phyloP scores from a whole-genome alignment of 2,888 invertebrate species.

The Pachymerium ferrugineum region DNA sequence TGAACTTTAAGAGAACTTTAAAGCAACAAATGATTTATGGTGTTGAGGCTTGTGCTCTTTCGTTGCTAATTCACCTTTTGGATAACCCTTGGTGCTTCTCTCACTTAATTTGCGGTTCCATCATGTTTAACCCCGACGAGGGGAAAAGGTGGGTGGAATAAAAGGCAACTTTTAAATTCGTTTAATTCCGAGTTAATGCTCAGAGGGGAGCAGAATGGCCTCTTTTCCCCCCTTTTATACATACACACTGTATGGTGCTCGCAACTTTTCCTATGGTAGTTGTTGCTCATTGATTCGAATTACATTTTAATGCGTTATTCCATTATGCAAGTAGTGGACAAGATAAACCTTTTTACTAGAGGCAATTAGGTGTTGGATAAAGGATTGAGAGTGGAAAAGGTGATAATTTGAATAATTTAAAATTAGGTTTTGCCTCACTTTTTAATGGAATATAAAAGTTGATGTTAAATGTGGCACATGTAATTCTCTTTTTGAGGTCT shows the following conservation, averaged over 20 bases:
- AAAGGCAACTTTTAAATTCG: constrained; percentile 10
- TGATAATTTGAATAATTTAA: no score
- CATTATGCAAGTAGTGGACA: neutral
- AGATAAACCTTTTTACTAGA: neutral
- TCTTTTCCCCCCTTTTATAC: neutral
- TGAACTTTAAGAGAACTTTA: neutral
- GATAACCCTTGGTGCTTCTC: constrained; percentile 18
- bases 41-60: neutral
- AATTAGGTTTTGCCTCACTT: no score
- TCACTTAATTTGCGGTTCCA: constrained; percentile 21
- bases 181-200: constrained; percentile 1
- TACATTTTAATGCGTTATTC: neutral
- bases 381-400: no score
- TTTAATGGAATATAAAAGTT: no score
- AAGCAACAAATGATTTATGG: constrained; percentile 14
- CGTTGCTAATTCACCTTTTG: constrained; percentile 18
- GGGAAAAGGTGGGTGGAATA: constrained; percentile 15
- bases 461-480: no score
- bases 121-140: constrained; percentile 10
- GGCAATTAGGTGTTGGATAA: no score
- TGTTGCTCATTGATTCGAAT: neutral
- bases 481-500: no score
- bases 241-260: no score
- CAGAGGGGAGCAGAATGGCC: neutral
- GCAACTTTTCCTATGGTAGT: neutral